Conservation (phyloP, 2,113 vertebrate genomes). For the Rhineura floridana region DNA sequence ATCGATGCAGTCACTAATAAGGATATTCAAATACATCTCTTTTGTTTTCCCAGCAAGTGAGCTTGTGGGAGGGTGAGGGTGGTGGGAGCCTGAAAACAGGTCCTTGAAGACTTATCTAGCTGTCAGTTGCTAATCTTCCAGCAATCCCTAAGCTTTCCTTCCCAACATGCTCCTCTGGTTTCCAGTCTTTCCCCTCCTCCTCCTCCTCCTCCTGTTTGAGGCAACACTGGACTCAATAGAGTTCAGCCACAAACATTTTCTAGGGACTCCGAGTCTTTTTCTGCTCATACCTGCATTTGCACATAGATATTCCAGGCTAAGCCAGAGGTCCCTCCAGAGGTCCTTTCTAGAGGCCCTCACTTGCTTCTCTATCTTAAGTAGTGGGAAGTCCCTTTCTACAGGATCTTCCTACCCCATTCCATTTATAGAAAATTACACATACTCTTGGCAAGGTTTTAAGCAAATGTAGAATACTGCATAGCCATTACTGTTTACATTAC, state of each 20-base stretch:
- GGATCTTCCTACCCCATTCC: too few species aligned
- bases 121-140: background rate
- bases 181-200: background rate
- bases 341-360: background rate
- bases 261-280: background rate
- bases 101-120: background rate
- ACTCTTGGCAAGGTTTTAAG: background rate
- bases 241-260: background rate
- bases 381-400: background rate
- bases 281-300: background rate
- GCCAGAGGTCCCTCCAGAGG: background rate
- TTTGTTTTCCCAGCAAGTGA: background rate
- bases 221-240: background rate
- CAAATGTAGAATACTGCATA: background rate
- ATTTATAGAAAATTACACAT: background rate
- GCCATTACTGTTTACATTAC: background rate
- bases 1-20: background rate
- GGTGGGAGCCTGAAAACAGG: background rate
- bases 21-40: background rate
- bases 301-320: background rate
- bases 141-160: background rate
- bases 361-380: background rate
- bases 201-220: background rate
- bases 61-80: background rate
- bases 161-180: background rate